These are phyloP conservation scores for Hermatobates lingyangjiaoensis DNA, from an alignment of 1,140 invertebrate genomes.

Conservation along the genomic window DNA sequence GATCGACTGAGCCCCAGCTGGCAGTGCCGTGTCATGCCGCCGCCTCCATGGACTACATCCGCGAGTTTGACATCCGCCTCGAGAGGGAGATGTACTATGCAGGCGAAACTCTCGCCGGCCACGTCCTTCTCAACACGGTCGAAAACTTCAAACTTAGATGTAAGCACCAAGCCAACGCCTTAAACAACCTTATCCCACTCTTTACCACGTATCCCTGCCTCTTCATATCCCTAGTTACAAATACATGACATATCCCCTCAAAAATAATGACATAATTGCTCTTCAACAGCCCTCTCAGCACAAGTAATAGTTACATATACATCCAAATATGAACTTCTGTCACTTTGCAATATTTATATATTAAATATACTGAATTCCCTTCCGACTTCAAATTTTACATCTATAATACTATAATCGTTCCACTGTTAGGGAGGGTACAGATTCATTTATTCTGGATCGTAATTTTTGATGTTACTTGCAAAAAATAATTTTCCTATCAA, in stretches of 20 bases:
- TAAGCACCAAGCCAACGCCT: constrained; percentile 23
- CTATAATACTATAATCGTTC: too few relatives aligned
- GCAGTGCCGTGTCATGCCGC: not conserved
- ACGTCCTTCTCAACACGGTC: constrained; percentile 48
- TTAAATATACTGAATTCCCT: too few relatives aligned
- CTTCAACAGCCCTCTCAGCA: not conserved
- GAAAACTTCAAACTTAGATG: constrained; percentile 62
- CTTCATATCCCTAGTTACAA: not conserved
- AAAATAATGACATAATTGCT: not conserved
- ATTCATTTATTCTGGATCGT: too few relatives aligned
- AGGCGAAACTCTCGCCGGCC: constrained; percentile 45
- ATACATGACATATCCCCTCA: not conserved
- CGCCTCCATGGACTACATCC: constrained; percentile 50
- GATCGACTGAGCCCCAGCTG: not conserved
- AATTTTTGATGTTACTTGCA: too few relatives aligned
- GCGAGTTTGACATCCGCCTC: constrained; percentile 55
- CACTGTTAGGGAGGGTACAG: too few relatives aligned
- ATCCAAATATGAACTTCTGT: too few relatives aligned
- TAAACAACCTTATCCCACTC: too few relatives aligned
- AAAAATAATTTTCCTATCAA: too few relatives aligned
- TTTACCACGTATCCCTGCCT: not conserved
- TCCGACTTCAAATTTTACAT: too few relatives aligned
- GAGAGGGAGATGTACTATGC: constrained; percentile 61
- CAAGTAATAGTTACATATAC: too few relatives aligned
- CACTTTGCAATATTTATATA: too few relatives aligned